These are phyloP conservation scores for Myanophis thanlyinensis DNA, from an alignment of 2,113 vertebrate genomes.

Conservation along the genomic window DNA sequence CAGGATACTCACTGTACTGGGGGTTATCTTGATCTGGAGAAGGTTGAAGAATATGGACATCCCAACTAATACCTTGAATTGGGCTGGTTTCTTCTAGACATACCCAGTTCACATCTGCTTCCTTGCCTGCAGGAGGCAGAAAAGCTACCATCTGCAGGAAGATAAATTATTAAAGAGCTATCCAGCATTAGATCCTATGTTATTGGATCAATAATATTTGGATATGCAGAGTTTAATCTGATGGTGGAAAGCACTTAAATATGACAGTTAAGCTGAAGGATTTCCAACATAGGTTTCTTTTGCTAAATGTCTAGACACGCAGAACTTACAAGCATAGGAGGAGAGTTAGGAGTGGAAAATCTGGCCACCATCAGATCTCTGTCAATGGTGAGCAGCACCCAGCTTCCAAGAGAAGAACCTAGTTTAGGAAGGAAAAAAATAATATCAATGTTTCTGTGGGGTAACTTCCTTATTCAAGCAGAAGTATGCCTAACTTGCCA, in stretches of 20 bases:
- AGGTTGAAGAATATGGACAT: slow-evolving; percentile 79
- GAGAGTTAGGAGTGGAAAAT: slow-evolving; percentile 83
- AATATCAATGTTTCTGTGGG: background rate
- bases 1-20: slow-evolving; percentile 78
- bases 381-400: slow-evolving; percentile 81
- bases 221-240: background rate
- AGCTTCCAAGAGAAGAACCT: slow-evolving; percentile 67
- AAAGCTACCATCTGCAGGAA: slow-evolving; percentile 83
- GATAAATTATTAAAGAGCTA: slow-evolving; percentile 7
- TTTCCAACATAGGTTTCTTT: background rate
- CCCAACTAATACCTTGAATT: slow-evolving; percentile 81
- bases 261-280: background rate
- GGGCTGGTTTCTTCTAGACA: slow-evolving; percentile 80
- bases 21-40: slow-evolving; percentile 83
- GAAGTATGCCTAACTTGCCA: background rate
- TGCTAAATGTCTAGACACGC: background rate
- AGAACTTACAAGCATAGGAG: slow-evolving; percentile 78
- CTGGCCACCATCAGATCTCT: slow-evolving; percentile 86
- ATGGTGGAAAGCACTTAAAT: background rate
- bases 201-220: background rate
- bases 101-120: slow-evolving; percentile 79
- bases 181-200: background rate
- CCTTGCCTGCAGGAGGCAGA: slow-evolving; percentile 76
- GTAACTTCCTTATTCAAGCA: background rate
- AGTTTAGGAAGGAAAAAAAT: slow-evolving; percentile 20